These are phyloP conservation scores for Pholis gunnellus DNA, from an alignment of 2,113 vertebrate genomes.

Conservation along the genomic window DNA sequence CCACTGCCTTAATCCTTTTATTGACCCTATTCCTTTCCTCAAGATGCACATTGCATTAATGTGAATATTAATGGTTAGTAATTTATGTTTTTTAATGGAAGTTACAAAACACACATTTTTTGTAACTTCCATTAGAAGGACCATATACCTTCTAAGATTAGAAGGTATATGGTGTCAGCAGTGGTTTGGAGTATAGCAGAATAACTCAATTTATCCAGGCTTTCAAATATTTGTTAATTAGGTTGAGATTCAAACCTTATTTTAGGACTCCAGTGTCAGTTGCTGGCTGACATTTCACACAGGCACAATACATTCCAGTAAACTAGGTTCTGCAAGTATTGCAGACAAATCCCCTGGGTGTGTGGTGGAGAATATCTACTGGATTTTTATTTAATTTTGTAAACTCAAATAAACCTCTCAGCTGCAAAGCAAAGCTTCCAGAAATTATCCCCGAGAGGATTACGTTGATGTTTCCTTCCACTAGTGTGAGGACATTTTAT, in stretches of 20 bases:
- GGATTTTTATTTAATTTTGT: conserved; percentile 45
- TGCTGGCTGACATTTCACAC: neutral
- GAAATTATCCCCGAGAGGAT: conserved; percentile 47
- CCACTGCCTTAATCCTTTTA: conserved; percentile 27
- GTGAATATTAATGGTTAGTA: conserved; percentile 38
- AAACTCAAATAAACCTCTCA: conserved; percentile 42
- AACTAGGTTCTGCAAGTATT: neutral
- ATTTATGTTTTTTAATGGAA: conserved; percentile 34
- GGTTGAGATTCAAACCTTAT: neutral
- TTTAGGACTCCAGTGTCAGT: neutral
- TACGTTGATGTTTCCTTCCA: conserved; percentile 41
- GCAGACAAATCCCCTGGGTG: conserved; percentile 30
- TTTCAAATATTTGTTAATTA: neutral
- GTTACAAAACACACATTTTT: too few species aligned
- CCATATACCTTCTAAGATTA: too few species aligned
- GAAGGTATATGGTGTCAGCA: neutral
- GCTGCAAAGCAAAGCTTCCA: conserved; percentile 36
- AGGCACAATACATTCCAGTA: neutral
- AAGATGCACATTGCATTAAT: conserved; percentile 34
- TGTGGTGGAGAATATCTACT: conserved; percentile 3
- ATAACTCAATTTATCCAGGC: neutral
- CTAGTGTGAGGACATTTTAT: neutral
- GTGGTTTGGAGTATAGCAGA: neutral
- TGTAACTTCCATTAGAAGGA: too few species aligned
- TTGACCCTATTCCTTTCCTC: conserved; percentile 12